Evolutionary conservation across 2,888 invertebrate genomes (phyloP).

Genomic region (Melolontha melolontha): DNA sequence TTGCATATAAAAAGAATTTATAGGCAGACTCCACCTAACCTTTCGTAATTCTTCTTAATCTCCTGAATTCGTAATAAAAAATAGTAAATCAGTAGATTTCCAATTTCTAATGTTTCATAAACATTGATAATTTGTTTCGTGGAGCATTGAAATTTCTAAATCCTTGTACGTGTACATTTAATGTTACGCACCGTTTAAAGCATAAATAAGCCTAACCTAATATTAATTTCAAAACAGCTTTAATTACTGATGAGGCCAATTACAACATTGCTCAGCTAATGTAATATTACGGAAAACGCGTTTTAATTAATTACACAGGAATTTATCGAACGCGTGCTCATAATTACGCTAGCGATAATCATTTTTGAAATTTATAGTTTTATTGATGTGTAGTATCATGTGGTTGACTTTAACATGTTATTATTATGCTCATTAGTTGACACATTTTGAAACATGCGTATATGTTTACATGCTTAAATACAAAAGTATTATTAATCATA

Average conservation of each 20-base stretch:
- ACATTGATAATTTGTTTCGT: too few species aligned
- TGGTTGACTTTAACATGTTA: slow-evolving; percentile 24
- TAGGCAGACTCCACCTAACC: too few species aligned
- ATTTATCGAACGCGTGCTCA: slow-evolving; percentile 39
- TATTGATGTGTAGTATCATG: slow-evolving; percentile 26
- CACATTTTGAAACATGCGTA: slow-evolving; percentile 6
- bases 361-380: slow-evolving; percentile 39
- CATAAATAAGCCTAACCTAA: slow-evolving; percentile 8
- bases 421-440: slow-evolving; percentile 26
- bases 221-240: slow-evolving; percentile 45
- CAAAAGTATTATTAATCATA: neutral
- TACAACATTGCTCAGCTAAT: slow-evolving; percentile 43
- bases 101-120: too few species aligned
- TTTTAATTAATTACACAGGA: slow-evolving; percentile 48
- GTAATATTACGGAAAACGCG: slow-evolving; percentile 42
- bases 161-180: slow-evolving; percentile 43
- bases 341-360: slow-evolving; percentile 25
- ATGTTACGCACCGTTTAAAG: slow-evolving; percentile 46
- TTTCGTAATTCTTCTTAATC: too few species aligned
- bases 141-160: neutral
- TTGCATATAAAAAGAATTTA: too few species aligned
- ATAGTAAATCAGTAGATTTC: too few species aligned
- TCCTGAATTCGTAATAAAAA: too few species aligned
- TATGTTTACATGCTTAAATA: slow-evolving; percentile 17
- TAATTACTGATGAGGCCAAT: slow-evolving; percentile 47